Percentiles rank a stretch among this genome's conserved stretches.
phyloP scores from a whole-genome alignment of 2,888 invertebrate genomes.

The Lycophotia porphyrea region DNA sequence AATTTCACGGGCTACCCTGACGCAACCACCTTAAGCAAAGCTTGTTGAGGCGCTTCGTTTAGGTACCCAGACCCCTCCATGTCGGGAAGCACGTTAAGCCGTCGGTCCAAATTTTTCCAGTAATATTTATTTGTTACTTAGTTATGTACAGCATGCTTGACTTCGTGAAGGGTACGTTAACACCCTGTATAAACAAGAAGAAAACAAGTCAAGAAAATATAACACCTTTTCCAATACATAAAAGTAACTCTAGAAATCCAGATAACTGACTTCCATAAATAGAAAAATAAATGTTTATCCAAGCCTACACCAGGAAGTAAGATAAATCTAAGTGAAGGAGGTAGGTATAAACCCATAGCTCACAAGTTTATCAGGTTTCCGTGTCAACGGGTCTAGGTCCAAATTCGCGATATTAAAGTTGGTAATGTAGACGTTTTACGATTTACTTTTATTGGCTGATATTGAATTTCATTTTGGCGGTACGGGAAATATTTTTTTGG shows the following conservation, averaged over 20 bases:
- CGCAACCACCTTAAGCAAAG: too few relatives aligned
- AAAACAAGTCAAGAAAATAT: not conserved
- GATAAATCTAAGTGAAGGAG: slow-evolving; percentile 42
- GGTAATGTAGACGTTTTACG: slow-evolving; percentile 54
- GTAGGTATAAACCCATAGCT: slow-evolving; percentile 42
- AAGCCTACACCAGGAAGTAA: slow-evolving; percentile 29
- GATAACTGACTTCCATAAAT: slow-evolving; percentile 16
- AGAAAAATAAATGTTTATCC: slow-evolving; percentile 51
- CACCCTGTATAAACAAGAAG: not conserved
- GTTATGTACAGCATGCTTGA: not conserved
- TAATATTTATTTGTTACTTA: not conserved
- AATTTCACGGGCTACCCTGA: too few relatives aligned
- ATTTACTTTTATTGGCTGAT: slow-evolving; percentile 52
- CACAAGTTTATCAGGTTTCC: slow-evolving; percentile 62
- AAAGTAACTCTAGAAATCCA: not conserved
- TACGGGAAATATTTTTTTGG: slow-evolving; percentile 19
- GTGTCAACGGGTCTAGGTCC: slow-evolving; percentile 57
- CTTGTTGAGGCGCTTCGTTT: not conserved
- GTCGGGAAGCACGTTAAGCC: not conserved
- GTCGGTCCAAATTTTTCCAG: not conserved
- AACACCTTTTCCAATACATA: not conserved
- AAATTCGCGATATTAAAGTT: slow-evolving; percentile 57
- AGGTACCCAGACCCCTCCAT: not conserved
- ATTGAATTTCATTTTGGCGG: slow-evolving; percentile 47
- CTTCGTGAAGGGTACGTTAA: not conserved